phyloP scores from a whole-genome alignment of 2,113 vertebrate species.

The Siphamia tubifer region DNA sequence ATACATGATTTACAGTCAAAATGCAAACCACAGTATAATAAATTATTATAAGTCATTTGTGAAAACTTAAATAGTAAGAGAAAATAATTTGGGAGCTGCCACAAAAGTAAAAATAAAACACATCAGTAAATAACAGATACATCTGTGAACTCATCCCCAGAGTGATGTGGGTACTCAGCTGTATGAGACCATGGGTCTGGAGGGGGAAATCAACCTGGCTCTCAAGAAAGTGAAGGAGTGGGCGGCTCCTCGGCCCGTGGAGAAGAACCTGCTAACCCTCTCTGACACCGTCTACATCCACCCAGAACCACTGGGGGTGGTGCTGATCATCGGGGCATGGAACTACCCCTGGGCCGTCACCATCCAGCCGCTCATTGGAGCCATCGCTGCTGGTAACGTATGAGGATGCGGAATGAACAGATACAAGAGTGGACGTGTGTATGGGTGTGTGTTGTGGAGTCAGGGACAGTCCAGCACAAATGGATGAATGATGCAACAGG shows the following conservation, averaged over 20 bases:
- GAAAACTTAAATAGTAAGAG: too few species aligned
- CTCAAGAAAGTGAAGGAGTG: conserved; percentile 83
- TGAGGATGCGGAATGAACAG: too few species aligned
- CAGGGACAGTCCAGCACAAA: background rate
- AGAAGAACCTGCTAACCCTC: conserved; percentile 82
- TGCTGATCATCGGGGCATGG: conserved; percentile 92
- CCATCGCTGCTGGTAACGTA: conserved; percentile 89
- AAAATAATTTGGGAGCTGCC: too few species aligned
- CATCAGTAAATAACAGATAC: background rate
- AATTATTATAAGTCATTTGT: too few species aligned
- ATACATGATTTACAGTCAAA: too few species aligned
- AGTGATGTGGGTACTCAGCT: conserved; percentile 72
- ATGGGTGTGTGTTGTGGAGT: background rate
- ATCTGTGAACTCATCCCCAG: conserved; percentile 42
- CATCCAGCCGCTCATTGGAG: conserved; percentile 88
- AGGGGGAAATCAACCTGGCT: conserved; percentile 78
- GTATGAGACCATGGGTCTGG: conserved; percentile 80
- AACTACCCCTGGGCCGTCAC: conserved; percentile 90
- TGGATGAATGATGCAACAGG: background rate
- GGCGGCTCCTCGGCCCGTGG: conserved; percentile 79
- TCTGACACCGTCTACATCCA: conserved; percentile 83
- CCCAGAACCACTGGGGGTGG: conserved; percentile 87
- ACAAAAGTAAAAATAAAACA: too few species aligned
- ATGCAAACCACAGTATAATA: too few species aligned
- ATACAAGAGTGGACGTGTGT: too few species aligned